Evolutionary conservation across 2,113 vertebrate species (phyloP).

Genomic region (Ophthalmolycus amberensis): DNA sequence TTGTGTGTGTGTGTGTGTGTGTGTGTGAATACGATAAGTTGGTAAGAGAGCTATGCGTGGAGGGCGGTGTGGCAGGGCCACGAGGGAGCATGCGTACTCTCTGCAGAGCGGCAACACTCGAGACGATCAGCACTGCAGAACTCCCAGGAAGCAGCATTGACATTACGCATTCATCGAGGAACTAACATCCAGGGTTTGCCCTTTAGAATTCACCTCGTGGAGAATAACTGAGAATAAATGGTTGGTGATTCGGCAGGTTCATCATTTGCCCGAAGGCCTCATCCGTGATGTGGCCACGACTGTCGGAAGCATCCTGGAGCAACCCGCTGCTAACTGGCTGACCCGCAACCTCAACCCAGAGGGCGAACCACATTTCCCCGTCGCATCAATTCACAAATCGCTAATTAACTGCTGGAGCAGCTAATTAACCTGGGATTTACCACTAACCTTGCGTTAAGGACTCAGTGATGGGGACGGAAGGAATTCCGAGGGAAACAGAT

Average conservation of each 20-base stretch:
- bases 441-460: slow-evolving; percentile 30
- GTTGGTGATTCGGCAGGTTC: background rate
- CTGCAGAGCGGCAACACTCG: background rate
- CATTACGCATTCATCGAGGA: background rate
- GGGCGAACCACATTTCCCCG: slow-evolving; percentile 2
- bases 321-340: background rate
- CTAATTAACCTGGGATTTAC: slow-evolving; percentile 50
- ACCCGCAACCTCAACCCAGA: slow-evolving; percentile 31
- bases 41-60: slow-evolving; percentile 16
- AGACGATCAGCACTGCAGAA: background rate
- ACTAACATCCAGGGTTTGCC: background rate
- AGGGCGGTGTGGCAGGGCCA: slow-evolving; percentile 19
- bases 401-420: slow-evolving; percentile 32
- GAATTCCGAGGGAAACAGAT: slow-evolving; percentile 41
- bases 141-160: background rate
- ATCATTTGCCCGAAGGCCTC: background rate
- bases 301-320: slow-evolving; percentile 7
- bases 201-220: background rate
- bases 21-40: slow-evolving; percentile 10
- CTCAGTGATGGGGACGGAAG: slow-evolving; percentile 11
- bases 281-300: background rate
- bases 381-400: slow-evolving; percentile 28
- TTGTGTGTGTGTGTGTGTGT: slow-evolving; percentile 23
- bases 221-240: background rate
- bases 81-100: background rate